These are phyloP conservation scores for Popillia japonica DNA, from an alignment of 1,140 invertebrate genomes.

Conservation along the genomic window DNA sequence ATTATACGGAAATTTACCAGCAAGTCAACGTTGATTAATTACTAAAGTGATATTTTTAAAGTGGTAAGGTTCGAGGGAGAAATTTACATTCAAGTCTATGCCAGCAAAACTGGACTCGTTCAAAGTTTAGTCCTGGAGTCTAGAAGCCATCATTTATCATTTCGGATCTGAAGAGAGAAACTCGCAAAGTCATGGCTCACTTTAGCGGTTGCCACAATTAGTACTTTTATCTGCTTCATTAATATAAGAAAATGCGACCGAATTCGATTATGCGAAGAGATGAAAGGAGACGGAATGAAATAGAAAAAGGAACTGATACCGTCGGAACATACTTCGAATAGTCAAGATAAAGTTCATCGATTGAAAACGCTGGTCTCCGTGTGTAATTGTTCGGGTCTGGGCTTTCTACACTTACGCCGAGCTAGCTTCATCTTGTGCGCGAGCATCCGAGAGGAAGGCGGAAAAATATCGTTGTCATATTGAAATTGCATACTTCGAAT, in stretches of 20 bases:
- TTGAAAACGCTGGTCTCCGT: slow-evolving; percentile 4
- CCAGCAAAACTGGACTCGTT: slow-evolving; percentile 28
- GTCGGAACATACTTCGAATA: slow-evolving; percentile 26
- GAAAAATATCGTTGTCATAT: slow-evolving; percentile 25
- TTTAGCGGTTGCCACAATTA: slow-evolving; percentile 38
- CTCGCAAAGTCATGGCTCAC: slow-evolving; percentile 35
- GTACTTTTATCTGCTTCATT: slow-evolving; percentile 38
- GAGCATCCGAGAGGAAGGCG: slow-evolving; percentile 3
- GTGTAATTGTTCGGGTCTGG: slow-evolving; percentile 23
- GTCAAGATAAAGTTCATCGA: slow-evolving; percentile 25
- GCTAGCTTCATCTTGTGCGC: slow-evolving; percentile 2
- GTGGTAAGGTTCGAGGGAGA: neutral
- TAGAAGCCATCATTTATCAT: slow-evolving; percentile 39
- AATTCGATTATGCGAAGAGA: slow-evolving; percentile 20
- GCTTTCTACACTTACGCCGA: slow-evolving; percentile 19
- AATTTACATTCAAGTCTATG: slow-evolving; percentile 26
- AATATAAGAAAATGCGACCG: slow-evolving; percentile 37
- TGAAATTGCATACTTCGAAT: slow-evolving; percentile 23
- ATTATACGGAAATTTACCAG: slow-evolving; percentile 3
- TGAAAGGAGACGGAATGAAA: slow-evolving; percentile 1
- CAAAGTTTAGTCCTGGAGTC: slow-evolving; percentile 20
- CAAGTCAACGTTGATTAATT: slow-evolving; percentile 23
- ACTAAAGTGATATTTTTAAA: slow-evolving; percentile 20
- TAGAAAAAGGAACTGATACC: slow-evolving; percentile 15
- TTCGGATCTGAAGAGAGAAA: slow-evolving; percentile 26